Base-by-base conservation (phyloP, 2,113 vertebrate species). In the Oophaga pumilio region DNA sequence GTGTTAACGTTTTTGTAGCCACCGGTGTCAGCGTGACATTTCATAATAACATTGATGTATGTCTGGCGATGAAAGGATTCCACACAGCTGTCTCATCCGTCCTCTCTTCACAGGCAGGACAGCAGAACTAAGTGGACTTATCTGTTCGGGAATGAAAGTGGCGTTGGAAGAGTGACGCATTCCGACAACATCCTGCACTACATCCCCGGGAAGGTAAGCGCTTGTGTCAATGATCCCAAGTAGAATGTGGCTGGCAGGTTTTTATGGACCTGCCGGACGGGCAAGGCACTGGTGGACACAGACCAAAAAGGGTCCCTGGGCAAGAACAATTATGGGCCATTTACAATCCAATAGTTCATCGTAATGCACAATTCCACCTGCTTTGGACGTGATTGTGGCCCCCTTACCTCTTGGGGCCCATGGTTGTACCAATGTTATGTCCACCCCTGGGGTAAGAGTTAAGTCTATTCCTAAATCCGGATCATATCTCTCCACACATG, bases 161-260 rank as follows among this genome's bases (percentile, higher is more conserved):
- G 90, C 7, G 87, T 59, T 0, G 93, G 92, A n/a, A 89, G 92
- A 83, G 94, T 93, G 57, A 87, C 85, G 0, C 85, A 89, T 0
- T 85, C 94, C 0, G 93, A 95, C 87, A 96, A 92, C 90, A 94
- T 95, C 89, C 93, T 96, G 89, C 90, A 92, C 89, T 95, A 95
- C 62, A 91, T 95, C 17, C 94, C 95, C 0, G 95, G 91, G 12
- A 91, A 92, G 94, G 95, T 93, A 91, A 95, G 93, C 43, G 53
- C 62, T 50, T 69, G 62, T 24, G 43, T 68, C 56, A 24, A 15
- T 24, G 10, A 52, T 13, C 74, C 18, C 6, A 22, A 17, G 4
- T 4, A 76, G 14, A 1, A 5, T 83, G 20, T 66, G 43, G 28
- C 43, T 66, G 52, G 17, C 20, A 17, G 33, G 13, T 15, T 62